Evolutionary conservation across 2,888 invertebrate genomes (phyloP).

Genomic region (Beris morrisii): DNA sequence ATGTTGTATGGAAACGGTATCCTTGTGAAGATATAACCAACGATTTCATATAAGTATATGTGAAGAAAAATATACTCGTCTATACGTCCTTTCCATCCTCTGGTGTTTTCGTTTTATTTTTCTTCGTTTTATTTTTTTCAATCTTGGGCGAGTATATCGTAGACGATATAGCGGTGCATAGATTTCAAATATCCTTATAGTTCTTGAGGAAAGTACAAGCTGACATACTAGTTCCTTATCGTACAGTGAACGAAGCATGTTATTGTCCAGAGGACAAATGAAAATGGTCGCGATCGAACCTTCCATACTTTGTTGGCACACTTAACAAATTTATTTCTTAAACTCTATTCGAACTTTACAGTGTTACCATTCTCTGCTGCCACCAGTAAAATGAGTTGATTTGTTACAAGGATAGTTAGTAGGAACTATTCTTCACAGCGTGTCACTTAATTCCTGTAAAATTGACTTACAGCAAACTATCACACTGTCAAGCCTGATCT

Average conservation of each 20-base stretch:
- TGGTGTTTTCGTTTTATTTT: conserved; percentile 35
- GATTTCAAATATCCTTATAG: conserved; percentile 31
- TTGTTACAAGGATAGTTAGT: too few species aligned
- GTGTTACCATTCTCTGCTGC: too few species aligned
- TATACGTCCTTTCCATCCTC: conserved; percentile 38
- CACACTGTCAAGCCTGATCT: too few species aligned
- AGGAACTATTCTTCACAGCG: too few species aligned
- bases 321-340: too few species aligned
- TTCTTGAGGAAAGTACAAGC: conserved; percentile 25
- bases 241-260: conserved; percentile 18
- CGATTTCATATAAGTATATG: conserved; percentile 30
- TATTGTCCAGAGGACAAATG: not conserved
- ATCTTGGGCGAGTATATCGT: conserved; percentile 39
- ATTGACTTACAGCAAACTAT: too few species aligned
- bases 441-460: too few species aligned
- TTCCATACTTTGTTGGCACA: too few species aligned
- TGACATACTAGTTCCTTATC: not conserved
- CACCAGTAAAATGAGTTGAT: too few species aligned
- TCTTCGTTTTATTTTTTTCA: conserved; percentile 40
- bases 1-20: conserved; percentile 25
- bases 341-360: too few species aligned
- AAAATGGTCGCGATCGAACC: too few species aligned
- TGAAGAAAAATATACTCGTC: conserved; percentile 32
- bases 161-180: conserved; percentile 29
- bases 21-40: conserved; percentile 10